Base-by-base conservation (phyloP, 2,113 vertebrate species). In the Morphnarchus princeps region DNA sequence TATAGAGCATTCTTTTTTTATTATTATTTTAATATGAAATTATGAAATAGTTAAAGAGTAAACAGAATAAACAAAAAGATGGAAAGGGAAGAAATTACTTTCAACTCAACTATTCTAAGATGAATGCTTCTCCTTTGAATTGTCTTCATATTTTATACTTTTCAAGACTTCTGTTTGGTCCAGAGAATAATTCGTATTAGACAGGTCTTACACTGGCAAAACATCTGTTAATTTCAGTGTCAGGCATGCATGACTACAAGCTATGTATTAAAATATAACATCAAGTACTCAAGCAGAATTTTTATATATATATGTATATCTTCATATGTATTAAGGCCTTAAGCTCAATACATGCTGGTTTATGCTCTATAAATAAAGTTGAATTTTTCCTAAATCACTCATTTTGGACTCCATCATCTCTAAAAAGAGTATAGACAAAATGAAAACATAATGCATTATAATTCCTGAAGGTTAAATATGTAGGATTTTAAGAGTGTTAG, bases 1-100 rank as follows among this genome's bases (percentile, higher is more conserved):
- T 40, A 65, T 16, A 45, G 15, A 42, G 17, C 1, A 1, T 24
- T n/a, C 10, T 18, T 38, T 8, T 19, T 17, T 4, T 7, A 3
- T 31, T 36, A 26, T 32, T 59, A 26, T 57, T 38, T n/a, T 4
- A n/a, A 72, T 26, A 50, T 10, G 14, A 89, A 90, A 71, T 49
- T 1, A 43, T 34, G 4, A 70, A 65, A 72, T 28, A 49, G 5
- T 52, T 69, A n/a, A 71, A 42, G 28, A 54, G 5, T 29, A 79
- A 84, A 83, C 6, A 72, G 4, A 79, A 50, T 10, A 49, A 61
- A 38, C 10, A 73, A 77, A 58, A 80, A 67, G 1, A 79, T 15
- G 3, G 8, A 40, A 77, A 80, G 21, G 31, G 19, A 16, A 66
- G 15, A 79, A 79, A 65, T 31, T 36, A 66, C 25, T 82, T 88